Evolutionary conservation across 2,113 vertebrate species (phyloP), one percentile per base, ranked within the genome.

Genomic region (Artemisiospiza belli): DNA sequence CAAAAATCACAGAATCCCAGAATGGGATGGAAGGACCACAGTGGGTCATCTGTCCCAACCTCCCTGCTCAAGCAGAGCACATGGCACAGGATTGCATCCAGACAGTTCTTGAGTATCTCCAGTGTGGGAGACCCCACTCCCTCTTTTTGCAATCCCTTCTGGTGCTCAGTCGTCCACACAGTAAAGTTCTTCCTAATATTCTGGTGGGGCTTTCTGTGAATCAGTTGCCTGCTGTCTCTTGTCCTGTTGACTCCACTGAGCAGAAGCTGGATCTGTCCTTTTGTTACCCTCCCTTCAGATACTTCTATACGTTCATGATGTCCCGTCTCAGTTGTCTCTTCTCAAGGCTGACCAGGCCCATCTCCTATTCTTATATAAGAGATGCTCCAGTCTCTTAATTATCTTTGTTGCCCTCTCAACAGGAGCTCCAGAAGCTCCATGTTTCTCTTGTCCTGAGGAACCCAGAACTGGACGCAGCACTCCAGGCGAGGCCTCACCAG

Each of bases 111-210:
- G 59, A 67, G 14, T 75, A 12, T 46, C 13, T 54, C 46, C 54
- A 30, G 7, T n/a, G 16, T 18, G 28, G 9, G 23, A 61, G 4
- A 39, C 9, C 67, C 44, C 7, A 39, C 23, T 21, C 9, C 46
- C 23, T 54, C 24, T n/a, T 19, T 52, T 3, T 9, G n/a, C 23
- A 54, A 3, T 52, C 28, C 59, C 28, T 30, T 82, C 54, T 33
- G 14, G 15, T 74, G 44, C 15, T 20, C 19, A 15, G 15, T 59
- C 44, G 66, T 15, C 35, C 0, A 0, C 52, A 30, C 44, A 67
- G 12, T n/a, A 39, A 67, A 25, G 8, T 67, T 67, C 8, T 67
- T 73, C 52, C 10, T 67, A 5, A 30, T 54, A 28, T 39, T 52
- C 23, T n/a, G 33, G 28, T 75, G 24, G 28, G 39, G 25, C 23